These are phyloP conservation scores for Drosophila anomalata DNA, from an alignment of 2,888 invertebrate genomes.

Conservation along the genomic window DNA sequence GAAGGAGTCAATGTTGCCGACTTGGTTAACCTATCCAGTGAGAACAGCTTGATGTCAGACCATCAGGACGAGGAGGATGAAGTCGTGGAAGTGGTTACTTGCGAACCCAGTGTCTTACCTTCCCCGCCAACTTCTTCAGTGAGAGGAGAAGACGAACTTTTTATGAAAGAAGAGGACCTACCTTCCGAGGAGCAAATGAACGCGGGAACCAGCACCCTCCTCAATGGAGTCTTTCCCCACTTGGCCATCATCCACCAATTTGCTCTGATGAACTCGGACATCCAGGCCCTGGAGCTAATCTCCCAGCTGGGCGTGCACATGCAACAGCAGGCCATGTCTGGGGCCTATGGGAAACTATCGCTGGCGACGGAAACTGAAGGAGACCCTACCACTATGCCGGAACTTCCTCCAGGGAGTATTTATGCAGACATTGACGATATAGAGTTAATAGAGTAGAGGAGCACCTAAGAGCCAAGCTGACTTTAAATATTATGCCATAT, in stretches of 20 bases:
- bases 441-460: slow-evolving; percentile 76
- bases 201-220: slow-evolving; percentile 60
- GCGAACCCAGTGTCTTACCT: slow-evolving; percentile 51
- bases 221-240: slow-evolving; percentile 79
- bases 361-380: slow-evolving; percentile 54
- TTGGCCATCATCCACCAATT: slow-evolving; percentile 81
- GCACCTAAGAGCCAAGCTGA: no score
- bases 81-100: slow-evolving; percentile 60
- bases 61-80: slow-evolving; percentile 36
- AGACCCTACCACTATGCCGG: slow-evolving; percentile 12
- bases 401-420: slow-evolving; percentile 63
- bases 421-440: slow-evolving; percentile 81
- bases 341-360: slow-evolving; percentile 72
- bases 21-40: slow-evolving; percentile 58
- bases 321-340: slow-evolving; percentile 77
- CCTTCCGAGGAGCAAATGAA: slow-evolving; percentile 45
- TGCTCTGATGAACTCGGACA: slow-evolving; percentile 77
- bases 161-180: not conserved
- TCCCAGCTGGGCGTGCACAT: slow-evolving; percentile 80
- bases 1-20: slow-evolving; percentile 36
- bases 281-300: slow-evolving; percentile 78
- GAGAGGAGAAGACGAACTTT: slow-evolving; percentile 33
- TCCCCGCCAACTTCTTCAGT: slow-evolving; percentile 56
- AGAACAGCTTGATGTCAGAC: slow-evolving; percentile 65
- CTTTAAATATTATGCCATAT: not conserved